Evolutionary conservation across 2,888 invertebrate genomes (phyloP).

Genomic region (Tolmerus cingulatus): DNA sequence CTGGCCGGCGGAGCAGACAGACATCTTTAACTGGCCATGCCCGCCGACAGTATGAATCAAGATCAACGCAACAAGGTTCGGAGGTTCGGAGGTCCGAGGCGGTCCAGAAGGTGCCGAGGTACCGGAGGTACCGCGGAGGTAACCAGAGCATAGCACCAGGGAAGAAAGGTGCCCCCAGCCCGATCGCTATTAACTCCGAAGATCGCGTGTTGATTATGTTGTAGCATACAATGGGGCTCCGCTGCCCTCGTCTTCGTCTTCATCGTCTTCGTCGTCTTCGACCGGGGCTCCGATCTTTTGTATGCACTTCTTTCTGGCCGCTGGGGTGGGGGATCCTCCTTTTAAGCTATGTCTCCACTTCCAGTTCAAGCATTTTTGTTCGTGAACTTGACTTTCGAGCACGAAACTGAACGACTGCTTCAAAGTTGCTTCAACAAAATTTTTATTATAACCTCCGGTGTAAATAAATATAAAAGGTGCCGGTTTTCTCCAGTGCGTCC

Average conservation of each 20-base stretch:
- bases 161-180: background rate
- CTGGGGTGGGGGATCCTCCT: conserved; percentile 55
- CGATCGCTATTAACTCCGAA: conserved; percentile 14
- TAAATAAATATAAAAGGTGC: background rate
- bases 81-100: background rate
- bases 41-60: background rate
- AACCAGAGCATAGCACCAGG: background rate
- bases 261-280: no score
- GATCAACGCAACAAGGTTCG: background rate
- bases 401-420: conserved; percentile 36
- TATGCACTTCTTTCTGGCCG: conserved; percentile 9
- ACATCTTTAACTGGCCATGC: background rate
- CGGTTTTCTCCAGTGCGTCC: conserved; percentile 15
- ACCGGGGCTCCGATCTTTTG: background rate
- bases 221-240: conserved; percentile 15
- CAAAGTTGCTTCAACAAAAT: background rate
- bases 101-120: background rate
- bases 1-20: background rate
- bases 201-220: conserved; percentile 42
- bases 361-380: conserved; percentile 58
- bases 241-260: background rate
- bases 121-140: background rate
- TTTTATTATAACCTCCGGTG: background rate
- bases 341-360: conserved; percentile 58
- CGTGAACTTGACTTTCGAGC: conserved; percentile 60